A percentile compares a stretch with the other conserved stretches of the same genome.
These are phyloP conservation scores for Aldrovandia affinis DNA, from an alignment of 2,797 vertebrate genomes.

Conservation along the genomic window DNA sequence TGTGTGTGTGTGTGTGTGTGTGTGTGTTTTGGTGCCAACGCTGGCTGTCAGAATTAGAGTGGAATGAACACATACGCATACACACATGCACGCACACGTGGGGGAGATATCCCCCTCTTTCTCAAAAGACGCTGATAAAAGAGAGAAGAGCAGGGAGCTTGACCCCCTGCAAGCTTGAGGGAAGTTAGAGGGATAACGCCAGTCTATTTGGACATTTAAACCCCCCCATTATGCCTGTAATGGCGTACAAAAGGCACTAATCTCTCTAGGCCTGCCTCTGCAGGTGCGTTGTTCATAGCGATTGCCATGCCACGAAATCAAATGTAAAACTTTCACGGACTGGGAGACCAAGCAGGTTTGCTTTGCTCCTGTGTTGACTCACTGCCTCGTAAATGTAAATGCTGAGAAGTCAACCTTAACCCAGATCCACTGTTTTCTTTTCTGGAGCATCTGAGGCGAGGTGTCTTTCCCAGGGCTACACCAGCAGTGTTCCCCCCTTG, in stretches of 20 bases:
- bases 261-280: background rate
- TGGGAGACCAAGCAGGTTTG: background rate
- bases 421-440: background rate
- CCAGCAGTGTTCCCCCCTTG: background rate
- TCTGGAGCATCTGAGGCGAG: background rate
- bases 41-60: background rate
- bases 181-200: background rate
- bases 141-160: background rate
- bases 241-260: background rate
- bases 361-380: background rate
- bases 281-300: background rate
- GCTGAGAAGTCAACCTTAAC: background rate
- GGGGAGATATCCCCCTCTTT: background rate
- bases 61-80: background rate
- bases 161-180: background rate
- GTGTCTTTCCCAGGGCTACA: background rate
- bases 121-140: background rate
- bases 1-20: no score
- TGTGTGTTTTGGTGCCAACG: background rate
- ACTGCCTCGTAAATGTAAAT: background rate
- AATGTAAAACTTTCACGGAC: background rate
- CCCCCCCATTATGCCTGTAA: background rate
- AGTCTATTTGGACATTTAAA: conserved; percentile 1
- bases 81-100: background rate
- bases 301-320: background rate